These are phyloP conservation scores for Tolypeutes matacus DNA, from an alignment of 2,797 vertebrate genomes.

Conservation along the genomic window DNA sequence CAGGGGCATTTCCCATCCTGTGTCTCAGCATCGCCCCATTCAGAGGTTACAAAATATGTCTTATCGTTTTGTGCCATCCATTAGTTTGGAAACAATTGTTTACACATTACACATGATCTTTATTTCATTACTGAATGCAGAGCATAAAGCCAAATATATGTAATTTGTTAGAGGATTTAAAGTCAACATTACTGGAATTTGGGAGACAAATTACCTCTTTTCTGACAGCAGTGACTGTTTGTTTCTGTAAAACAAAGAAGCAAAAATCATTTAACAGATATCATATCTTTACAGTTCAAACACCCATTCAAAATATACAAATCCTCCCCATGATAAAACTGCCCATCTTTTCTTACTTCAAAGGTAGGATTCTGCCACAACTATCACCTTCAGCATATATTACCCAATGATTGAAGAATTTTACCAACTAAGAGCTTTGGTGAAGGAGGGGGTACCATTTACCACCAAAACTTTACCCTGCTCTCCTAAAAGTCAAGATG, in stretches of 20 bases:
- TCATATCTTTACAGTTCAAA: constrained; percentile 23
- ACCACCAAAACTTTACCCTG: neutral
- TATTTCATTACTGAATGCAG: neutral
- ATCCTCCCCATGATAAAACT: neutral
- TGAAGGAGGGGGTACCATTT: neutral
- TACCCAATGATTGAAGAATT: neutral
- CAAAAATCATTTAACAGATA: constrained; percentile 63
- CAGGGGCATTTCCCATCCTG: fast-evolving
- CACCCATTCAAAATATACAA: constrained; percentile 52
- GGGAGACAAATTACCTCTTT: constrained; percentile 92
- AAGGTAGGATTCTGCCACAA: neutral
- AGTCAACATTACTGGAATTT: neutral
- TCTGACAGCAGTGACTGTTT: constrained; percentile 92
- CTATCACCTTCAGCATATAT: neutral
- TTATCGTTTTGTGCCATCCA: neutral
- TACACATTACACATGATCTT: neutral
- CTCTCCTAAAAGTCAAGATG: neutral
- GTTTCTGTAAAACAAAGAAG: constrained; percentile 90
- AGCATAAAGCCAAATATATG: neutral
- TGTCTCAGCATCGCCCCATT: neutral
- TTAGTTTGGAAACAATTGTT: neutral
- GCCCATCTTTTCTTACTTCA: neutral
- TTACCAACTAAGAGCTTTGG: neutral
- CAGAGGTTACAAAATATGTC: neutral
- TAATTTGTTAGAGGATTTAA: constrained; percentile 39